Conservation (phyloP, 2,888 invertebrate genomes). For the Mystacides longicornis region DNA sequence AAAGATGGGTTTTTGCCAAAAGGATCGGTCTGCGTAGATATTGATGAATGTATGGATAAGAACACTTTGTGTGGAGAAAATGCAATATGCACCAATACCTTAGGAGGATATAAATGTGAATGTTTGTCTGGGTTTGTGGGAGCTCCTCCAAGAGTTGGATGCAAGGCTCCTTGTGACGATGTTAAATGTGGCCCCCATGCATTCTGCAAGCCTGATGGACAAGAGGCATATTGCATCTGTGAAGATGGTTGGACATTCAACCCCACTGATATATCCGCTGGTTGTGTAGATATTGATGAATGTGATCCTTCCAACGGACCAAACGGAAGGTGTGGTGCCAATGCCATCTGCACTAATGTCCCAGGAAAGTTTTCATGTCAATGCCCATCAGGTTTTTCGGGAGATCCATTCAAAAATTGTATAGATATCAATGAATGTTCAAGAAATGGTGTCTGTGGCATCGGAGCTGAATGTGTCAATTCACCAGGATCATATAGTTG, state of each 20-base stretch:
- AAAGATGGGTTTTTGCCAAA: slow-evolving; percentile 77
- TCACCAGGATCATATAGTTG: slow-evolving; percentile 70
- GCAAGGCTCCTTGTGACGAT: slow-evolving; percentile 88
- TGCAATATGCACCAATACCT: slow-evolving; percentile 69
- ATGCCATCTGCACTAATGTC: slow-evolving; percentile 73
- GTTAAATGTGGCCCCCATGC: slow-evolving; percentile 85
- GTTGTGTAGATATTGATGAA: slow-evolving; percentile 88
- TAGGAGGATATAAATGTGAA: slow-evolving; percentile 74
- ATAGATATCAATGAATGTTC: slow-evolving; percentile 78
- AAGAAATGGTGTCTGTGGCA: slow-evolving; percentile 63
- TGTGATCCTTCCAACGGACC: slow-evolving; percentile 73
- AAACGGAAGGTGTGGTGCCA: slow-evolving; percentile 75
- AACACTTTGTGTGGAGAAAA: slow-evolving; percentile 65
- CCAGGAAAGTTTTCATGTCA: slow-evolving; percentile 74
- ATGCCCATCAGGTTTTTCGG: slow-evolving; percentile 79
- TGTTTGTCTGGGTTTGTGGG: slow-evolving; percentile 78
- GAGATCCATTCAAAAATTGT: slow-evolving; percentile 76
- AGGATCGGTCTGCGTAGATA: slow-evolving; percentile 70
- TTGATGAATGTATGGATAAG: slow-evolving; percentile 66
- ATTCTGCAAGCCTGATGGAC: slow-evolving; percentile 80
- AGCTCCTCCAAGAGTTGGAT: slow-evolving; percentile 68
- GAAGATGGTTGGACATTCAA: slow-evolving; percentile 92
- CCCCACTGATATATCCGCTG: slow-evolving; percentile 80
- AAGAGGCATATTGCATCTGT: slow-evolving; percentile 86
- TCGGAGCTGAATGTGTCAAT: slow-evolving; percentile 75